Conservation (phyloP, 2,113 vertebrate species). For the Centropristis striata region DNA sequence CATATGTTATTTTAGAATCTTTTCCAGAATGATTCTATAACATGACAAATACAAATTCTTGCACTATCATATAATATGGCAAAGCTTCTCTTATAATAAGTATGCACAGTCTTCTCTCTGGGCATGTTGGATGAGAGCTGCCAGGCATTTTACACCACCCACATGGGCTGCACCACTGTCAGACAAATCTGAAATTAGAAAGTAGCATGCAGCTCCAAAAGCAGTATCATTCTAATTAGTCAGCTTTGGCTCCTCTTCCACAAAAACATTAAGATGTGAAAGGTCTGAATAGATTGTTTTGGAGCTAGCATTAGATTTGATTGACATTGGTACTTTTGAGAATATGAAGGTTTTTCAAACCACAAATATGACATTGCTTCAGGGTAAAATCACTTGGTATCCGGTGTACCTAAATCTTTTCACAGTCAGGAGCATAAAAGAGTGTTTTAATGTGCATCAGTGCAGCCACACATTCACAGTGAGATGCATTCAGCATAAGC, state of each 20-base stretch:
- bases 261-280: conserved; percentile 42
- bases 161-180: conserved; percentile 60
- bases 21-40: neutral
- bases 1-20: neutral
- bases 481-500: conserved; percentile 19
- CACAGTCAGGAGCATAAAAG: conserved; percentile 13
- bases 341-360: conserved; percentile 43
- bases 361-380: conserved; percentile 34
- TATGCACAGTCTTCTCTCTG: conserved; percentile 29
- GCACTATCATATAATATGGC: neutral
- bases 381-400: conserved; percentile 18
- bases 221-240: conserved; percentile 61
- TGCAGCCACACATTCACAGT: conserved; percentile 19
- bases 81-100: conserved; percentile 43
- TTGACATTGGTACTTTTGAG: conserved; percentile 31
- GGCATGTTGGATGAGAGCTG: conserved; percentile 42
- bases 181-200: conserved; percentile 65
- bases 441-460: conserved; percentile 34
- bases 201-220: conserved; percentile 44
- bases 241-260: conserved; percentile 32
- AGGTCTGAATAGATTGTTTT: conserved; percentile 28
- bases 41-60: conserved; percentile 10
- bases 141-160: conserved; percentile 68
- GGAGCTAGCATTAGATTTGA: conserved; percentile 25
- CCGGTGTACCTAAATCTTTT: neutral